Base-by-base conservation (phyloP, 1,140 invertebrate species). In the Drosophila setifemur region DNA sequence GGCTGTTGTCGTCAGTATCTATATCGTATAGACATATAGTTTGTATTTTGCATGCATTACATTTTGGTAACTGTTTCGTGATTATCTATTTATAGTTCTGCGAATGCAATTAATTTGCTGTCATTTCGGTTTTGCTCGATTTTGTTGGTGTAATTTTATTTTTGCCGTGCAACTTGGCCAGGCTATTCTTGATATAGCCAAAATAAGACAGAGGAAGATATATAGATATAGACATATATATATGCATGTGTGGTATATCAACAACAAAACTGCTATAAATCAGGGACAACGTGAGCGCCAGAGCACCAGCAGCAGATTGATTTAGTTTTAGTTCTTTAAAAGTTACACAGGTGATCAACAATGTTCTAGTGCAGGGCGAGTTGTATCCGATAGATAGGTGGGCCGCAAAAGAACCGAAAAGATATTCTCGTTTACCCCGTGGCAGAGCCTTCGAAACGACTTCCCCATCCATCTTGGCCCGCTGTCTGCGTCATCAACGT, bases 401-500 rank as follows among this genome's bases (percentile, higher is more conserved):
- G 21, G 19, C 18, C 8, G 2, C 26, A 14, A 1, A n/a, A 8
- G n/a, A 35, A 29, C 39, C 26, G 19, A 9, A 11, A 23, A 21
- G 33, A 16, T 26, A 21, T 53, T 45, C 8, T 54, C 6, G 21
- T 9, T 19, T 35, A 16, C 29, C 29, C 29, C 44, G 8, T 16
- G 0, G 37, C 5, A 29, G 12, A 61, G 44, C 57, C 57, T 61
- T 61, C 57, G n/a, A n/a, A n/a, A 61, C 57, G 57, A 61, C 57
- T 61, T 61, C 37, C 57, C 57, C 57, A 58, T 58, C 57, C 25
- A 58, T 61, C 57, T 42, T 23, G 37, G 49, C 43, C 28, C 45
- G 29, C 21, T 37, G 61, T 74, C 70, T 79, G 76, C 76, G 76
- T 79, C 76, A 79, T 81, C 76, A 60, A 71, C 76, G 75, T 47